Evolutionary conservation across 2,113 vertebrate genomes (phyloP).

Genomic region (Peromyscus polionotus): DNA sequence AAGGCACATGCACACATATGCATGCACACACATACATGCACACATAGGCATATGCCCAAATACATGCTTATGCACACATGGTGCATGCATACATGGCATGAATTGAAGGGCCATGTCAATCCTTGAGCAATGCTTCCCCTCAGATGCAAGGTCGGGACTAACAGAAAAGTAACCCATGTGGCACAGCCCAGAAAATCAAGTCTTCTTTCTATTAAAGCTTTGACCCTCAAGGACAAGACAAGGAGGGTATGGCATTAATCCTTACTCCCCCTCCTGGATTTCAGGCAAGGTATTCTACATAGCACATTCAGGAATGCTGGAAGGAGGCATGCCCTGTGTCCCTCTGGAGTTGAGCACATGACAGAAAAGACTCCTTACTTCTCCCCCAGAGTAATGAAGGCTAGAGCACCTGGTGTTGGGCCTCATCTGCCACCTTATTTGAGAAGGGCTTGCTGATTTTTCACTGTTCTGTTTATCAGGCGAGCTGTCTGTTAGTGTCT

Average conservation of each 20-base stretch:
- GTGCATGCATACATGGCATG: no score
- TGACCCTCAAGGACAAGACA: neutral
- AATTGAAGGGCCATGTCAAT: no score
- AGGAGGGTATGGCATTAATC: neutral
- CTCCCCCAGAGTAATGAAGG: neutral
- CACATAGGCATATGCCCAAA: no score
- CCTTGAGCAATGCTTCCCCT: no score
- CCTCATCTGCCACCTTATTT: neutral
- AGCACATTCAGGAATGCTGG: neutral
- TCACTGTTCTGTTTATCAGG: neutral
- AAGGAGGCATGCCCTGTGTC: neutral
- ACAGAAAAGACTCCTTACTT: neutral
- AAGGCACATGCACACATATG: no score
- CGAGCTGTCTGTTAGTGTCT: no score
- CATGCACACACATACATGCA: no score
- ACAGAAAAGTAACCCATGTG: no score
- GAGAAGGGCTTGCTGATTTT: neutral
- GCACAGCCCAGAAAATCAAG: neutral
- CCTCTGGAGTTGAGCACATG: rapidly evolving
- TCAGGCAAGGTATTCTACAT: neutral
- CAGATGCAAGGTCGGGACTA: no score
- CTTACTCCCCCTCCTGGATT: neutral
- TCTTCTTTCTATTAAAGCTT: neutral
- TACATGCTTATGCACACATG: no score
- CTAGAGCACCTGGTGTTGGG: no score